These are phyloP conservation scores for Ceriagrion tenellum DNA, from an alignment of 2,888 invertebrate species.

Conservation along the genomic window DNA sequence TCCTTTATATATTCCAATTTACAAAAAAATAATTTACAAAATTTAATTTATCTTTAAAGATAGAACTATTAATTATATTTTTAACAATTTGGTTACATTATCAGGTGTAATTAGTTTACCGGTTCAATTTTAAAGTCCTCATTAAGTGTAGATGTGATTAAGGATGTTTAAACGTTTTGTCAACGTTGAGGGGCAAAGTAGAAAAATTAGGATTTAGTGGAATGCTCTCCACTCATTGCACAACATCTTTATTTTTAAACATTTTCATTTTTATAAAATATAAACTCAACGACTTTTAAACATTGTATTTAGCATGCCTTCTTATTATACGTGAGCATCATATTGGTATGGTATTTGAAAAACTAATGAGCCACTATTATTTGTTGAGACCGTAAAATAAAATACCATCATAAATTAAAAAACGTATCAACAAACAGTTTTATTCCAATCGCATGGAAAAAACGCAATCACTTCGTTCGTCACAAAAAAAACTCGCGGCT, in stretches of 20 bases:
- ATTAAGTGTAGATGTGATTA: background rate
- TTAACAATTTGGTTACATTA: too few species aligned
- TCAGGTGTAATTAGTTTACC: too few species aligned
- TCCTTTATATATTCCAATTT: too few species aligned
- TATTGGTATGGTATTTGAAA: background rate
- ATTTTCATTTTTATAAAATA: background rate
- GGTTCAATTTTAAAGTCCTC: background rate
- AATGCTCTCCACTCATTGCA: background rate
- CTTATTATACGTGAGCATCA: background rate
- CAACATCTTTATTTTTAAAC: background rate
- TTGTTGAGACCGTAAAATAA: background rate
- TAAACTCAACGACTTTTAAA: background rate
- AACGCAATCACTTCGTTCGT: background rate
- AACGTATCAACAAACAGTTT: background rate
- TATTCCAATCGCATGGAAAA: background rate
- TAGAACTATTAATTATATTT: too few species aligned
- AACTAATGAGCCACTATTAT: background rate
- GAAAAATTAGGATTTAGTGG: background rate
- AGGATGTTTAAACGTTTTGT: background rate
- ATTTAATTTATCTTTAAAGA: too few species aligned
- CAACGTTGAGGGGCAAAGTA: background rate
- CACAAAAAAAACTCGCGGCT: background rate
- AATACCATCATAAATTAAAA: conserved; percentile 1
- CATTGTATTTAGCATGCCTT: background rate
- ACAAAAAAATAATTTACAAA: too few species aligned